Percentiles rank a stretch among this genome's conserved stretches.
Evolutionary conservation across 2,113 vertebrate genomes (phyloP).

Genomic region (Rhabdomys dilectus): DNA sequence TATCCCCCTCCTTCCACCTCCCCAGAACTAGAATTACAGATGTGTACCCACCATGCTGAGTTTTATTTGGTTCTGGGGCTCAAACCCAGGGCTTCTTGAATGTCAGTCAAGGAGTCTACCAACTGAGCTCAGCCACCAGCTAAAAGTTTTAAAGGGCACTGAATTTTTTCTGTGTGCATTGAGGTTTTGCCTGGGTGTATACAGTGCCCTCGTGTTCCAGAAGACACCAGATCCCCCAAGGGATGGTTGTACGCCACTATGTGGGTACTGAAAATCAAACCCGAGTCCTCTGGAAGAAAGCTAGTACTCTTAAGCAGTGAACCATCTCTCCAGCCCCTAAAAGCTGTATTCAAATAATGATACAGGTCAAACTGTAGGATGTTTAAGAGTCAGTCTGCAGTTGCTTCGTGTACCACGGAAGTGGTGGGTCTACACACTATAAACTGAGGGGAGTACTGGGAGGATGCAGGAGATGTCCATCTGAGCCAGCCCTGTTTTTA

Average conservation of each 20-base stretch:
- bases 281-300: background rate
- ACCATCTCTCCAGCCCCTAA: background rate
- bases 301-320: background rate
- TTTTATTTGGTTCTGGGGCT: background rate
- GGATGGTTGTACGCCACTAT: background rate
- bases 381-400: background rate
- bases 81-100: background rate
- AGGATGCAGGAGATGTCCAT: background rate
- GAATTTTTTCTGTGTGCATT: background rate
- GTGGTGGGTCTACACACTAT: background rate
- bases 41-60: background rate
- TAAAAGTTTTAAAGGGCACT: background rate
- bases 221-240: background rate
- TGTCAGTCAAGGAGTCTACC: background rate
- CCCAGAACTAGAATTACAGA: background rate
- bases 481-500: background rate
- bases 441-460: background rate
- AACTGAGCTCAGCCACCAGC: background rate
- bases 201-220: background rate
- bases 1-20: background rate
- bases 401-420: background rate
- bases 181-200: background rate
- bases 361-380: background rate
- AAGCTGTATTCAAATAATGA: slow-evolving; percentile 15
- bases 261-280: background rate